Percentiles rank a stretch among this genome's conserved stretches.
phyloP scores from a whole-genome alignment of 2,888 invertebrate species.

The Oxyteleia sp. region DNA sequence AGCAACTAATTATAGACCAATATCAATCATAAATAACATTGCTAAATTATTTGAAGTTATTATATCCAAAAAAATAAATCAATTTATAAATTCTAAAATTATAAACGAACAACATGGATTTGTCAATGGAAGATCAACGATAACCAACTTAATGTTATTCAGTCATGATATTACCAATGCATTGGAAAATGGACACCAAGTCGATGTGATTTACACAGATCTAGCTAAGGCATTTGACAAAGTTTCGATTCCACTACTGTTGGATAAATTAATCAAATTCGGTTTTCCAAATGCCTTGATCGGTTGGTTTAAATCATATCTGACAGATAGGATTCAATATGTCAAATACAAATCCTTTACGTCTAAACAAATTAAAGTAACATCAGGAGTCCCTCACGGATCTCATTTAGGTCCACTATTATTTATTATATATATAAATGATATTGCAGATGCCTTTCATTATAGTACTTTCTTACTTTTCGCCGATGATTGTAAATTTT shows the following conservation, averaged over 20 bases:
- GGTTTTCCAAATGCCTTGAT: too few species aligned
- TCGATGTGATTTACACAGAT: background rate
- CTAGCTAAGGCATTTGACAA: background rate
- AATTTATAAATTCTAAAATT: background rate
- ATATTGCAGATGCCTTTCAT: background rate
- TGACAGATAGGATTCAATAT: slow-evolving; percentile 9
- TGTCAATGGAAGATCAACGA: background rate
- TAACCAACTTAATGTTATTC: background rate
- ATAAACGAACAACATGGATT: slow-evolving; percentile 2
- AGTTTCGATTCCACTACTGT: too few species aligned
- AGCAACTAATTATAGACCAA: slow-evolving; percentile 6
- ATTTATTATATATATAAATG: slow-evolving; percentile 23
- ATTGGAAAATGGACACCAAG: background rate
- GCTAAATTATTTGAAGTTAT: background rate
- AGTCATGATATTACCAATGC: background rate
- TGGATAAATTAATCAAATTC: too few species aligned
- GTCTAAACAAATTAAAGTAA: background rate
- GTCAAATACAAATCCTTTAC: slow-evolving; percentile 18
- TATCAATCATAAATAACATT: background rate
- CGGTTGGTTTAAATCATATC: slow-evolving; percentile 1
- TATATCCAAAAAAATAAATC: background rate
- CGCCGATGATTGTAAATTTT: slow-evolving; percentile 27
- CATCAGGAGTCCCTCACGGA: slow-evolving; percentile 19
- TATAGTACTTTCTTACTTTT: slow-evolving; percentile 8
- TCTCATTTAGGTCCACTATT: slow-evolving; percentile 15